Percentiles rank a stretch among this genome's conserved stretches.
These are phyloP conservation scores for Microcebus tavaratra DNA, from an alignment of 2,113 vertebrate species.

Conservation along the genomic window DNA sequence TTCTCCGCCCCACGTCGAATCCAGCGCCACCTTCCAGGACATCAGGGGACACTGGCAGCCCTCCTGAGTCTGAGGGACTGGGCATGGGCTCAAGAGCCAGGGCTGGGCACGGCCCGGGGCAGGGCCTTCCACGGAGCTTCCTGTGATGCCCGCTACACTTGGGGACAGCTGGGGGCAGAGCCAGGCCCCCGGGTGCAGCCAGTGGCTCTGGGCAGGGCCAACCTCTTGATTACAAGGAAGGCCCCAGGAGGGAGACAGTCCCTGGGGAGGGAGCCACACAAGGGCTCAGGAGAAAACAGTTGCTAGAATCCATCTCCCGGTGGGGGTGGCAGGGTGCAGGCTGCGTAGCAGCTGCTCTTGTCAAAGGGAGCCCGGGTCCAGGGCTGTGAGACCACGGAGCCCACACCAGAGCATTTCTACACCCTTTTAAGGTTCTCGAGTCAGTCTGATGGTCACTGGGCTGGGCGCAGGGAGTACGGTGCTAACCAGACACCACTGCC, in stretches of 20 bases:
- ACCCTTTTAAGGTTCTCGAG: background rate
- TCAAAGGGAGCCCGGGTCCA: background rate
- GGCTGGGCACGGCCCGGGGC: background rate
- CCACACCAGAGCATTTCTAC: background rate
- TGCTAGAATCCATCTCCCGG: background rate
- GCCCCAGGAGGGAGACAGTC: background rate
- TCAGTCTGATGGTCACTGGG: background rate
- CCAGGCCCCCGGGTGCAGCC: background rate
- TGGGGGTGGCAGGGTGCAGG: background rate
- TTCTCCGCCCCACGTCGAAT: background rate
- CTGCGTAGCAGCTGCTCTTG: background rate
- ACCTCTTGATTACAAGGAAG: slow-evolving; percentile 26
- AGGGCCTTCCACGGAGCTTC: background rate
- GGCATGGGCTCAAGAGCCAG: background rate
- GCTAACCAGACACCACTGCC: background rate
- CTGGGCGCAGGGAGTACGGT: background rate
- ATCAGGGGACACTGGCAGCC: background rate
- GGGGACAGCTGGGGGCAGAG: background rate
- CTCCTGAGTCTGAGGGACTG: background rate
- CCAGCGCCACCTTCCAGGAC: background rate
- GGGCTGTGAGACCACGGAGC: background rate
- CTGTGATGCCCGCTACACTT: background rate
- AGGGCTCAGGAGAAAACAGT: background rate
- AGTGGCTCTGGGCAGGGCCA: background rate
- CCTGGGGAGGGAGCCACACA: background rate